Evolutionary conservation across 2,888 invertebrate genomes (phyloP).

Genomic region (Lacanobia oleracea): DNA sequence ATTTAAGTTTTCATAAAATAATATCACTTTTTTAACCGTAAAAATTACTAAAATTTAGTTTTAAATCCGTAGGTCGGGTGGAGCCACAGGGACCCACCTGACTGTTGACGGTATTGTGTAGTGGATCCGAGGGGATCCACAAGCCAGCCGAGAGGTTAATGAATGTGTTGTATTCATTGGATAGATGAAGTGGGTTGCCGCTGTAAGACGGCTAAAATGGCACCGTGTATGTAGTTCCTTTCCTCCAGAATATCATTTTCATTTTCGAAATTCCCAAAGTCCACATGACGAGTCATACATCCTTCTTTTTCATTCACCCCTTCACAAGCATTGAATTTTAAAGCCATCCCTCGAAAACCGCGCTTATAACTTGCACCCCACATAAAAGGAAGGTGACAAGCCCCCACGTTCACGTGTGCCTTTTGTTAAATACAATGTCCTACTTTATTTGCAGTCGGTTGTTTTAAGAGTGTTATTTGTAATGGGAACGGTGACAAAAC

Average conservation of each 20-base stretch:
- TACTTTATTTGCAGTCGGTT: constrained; percentile 61
- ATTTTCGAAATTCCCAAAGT: neutral
- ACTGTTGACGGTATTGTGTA: too few relatives aligned
- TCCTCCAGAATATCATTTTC: neutral
- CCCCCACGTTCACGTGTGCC: constrained; percentile 52
- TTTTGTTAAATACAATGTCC: constrained; percentile 65
- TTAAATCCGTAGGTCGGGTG: too few relatives aligned
- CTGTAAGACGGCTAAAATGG: too few relatives aligned
- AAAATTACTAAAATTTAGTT: too few relatives aligned
- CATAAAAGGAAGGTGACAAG: constrained; percentile 44
- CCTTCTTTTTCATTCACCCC: neutral
- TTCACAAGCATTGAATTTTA: neutral
- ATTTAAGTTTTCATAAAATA: too few relatives aligned
- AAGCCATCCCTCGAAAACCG: neutral
- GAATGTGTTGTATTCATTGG: too few relatives aligned
- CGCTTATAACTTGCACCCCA: constrained; percentile 46
- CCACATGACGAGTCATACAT: neutral
- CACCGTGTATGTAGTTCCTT: too few relatives aligned
- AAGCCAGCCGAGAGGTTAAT: too few relatives aligned
- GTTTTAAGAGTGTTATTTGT: constrained; percentile 59
- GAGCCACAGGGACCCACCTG: too few relatives aligned
- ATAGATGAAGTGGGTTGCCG: too few relatives aligned
- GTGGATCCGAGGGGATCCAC: too few relatives aligned
- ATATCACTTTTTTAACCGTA: too few relatives aligned
- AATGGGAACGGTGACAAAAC: constrained; percentile 43